Percentiles rank a stretch among this genome's conserved stretches.
Conservation (phyloP, 2,113 vertebrate species). For the Otolemur garnettii region DNA sequence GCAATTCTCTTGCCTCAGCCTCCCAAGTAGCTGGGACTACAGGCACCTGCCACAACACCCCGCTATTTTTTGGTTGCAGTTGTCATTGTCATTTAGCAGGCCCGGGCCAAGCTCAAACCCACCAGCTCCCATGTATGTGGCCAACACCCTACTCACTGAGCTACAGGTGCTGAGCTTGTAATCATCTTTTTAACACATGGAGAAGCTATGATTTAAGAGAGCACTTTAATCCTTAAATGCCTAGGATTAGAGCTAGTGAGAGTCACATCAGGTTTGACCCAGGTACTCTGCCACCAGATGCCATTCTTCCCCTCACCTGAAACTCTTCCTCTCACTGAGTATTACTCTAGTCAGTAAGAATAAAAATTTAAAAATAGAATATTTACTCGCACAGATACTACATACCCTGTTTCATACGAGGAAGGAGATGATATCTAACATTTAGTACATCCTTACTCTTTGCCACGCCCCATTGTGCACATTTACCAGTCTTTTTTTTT, state of each 20-base stretch:
- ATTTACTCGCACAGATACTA: too few species aligned
- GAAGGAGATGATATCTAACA: neutral
- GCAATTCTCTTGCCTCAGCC: too few species aligned
- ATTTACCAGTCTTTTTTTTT: neutral
- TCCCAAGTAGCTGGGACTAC: too few species aligned
- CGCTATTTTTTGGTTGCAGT: too few species aligned
- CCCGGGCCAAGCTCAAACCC: too few species aligned
- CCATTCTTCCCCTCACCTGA: neutral
- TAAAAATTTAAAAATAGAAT: neutral
- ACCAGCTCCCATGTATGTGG: too few species aligned
- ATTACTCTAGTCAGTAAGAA: neutral
- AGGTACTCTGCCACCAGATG: neutral
- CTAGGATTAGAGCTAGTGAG: neutral
- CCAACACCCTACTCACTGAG: too few species aligned
- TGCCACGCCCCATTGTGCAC: neutral
- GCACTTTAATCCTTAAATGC: neutral
- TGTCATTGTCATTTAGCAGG: too few species aligned
- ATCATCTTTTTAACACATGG: neutral
- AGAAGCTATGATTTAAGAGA: neutral
- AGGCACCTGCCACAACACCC: too few species aligned
- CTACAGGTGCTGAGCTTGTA: too few species aligned
- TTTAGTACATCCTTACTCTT: too few species aligned
- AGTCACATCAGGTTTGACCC: neutral
- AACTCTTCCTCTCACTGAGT: neutral
- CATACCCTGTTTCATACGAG: neutral